Evolutionary conservation across 2,888 invertebrate genomes (phyloP).

Genomic region (Drosophila pseudotakahashii): DNA sequence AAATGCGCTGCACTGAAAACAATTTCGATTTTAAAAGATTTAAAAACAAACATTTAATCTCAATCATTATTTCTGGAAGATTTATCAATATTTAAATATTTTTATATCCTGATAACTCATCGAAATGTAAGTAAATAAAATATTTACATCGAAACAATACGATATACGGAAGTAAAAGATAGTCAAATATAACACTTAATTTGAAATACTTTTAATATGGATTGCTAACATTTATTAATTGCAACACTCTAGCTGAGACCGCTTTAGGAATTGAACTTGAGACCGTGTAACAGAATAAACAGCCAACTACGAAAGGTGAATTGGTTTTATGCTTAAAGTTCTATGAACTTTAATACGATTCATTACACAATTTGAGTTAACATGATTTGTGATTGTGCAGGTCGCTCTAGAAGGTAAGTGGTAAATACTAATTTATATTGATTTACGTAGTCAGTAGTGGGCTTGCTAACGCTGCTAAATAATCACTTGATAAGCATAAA

Average conservation of each 20-base stretch:
- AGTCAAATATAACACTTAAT: neutral
- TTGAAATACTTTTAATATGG: neutral
- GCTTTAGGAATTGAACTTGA: conserved; percentile 37
- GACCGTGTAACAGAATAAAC: conserved; percentile 20
- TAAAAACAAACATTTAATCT: no score
- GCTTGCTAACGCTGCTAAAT: conserved; percentile 49
- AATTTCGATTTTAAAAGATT: neutral
- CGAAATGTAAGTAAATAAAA: no score
- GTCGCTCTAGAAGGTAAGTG: conserved; percentile 50
- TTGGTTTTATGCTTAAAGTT: conserved; percentile 24
- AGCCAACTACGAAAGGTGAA: conserved; percentile 16
- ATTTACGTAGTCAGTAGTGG: conserved; percentile 35
- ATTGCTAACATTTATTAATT: conserved; percentile 36
- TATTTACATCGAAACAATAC: no score
- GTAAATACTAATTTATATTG: conserved; percentile 47
- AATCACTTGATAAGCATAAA: conserved; percentile 71
- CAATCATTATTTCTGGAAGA: no score
- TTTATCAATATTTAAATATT: no score
- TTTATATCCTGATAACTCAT: no score
- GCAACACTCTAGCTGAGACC: conserved; percentile 31
- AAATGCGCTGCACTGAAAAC: neutral
- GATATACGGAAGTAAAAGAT: no score
- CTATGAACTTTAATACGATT: conserved; percentile 42
- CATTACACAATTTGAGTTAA: conserved; percentile 26
- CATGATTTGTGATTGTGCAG: conserved; percentile 68